Base-by-base conservation (phyloP, 2,113 vertebrate genomes). In the Fulmarus glacialis region DNA sequence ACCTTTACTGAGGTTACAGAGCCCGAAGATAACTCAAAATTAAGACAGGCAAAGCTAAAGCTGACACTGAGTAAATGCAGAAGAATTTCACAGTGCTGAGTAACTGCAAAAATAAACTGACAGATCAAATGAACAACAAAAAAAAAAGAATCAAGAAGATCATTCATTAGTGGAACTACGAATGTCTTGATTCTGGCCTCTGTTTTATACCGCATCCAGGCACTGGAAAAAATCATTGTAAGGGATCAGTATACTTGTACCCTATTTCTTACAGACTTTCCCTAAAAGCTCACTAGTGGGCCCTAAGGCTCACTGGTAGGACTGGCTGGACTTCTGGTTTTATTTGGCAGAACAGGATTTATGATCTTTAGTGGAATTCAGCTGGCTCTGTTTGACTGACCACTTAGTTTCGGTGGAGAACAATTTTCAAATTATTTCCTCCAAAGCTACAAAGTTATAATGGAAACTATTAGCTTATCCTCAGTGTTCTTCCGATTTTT, bases 381-480 rank as follows among this genome's bases (percentile, higher is more conserved):
- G 9, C 32, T 80, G 30, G 20, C 59, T 45, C 43, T 48, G 58
- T 36, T 70, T 53, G 48, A 50, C 32, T 72, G 38, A 73, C 70
- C 48, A 82, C 21, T 53, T 50, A 47, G 58, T 75, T 47, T 78
- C 82, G 64, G 70, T 43, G 36, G 87, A 94, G 83, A 64, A 52
- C 60, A 71, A 88, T 92, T 86, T 91, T 83, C 64, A 89, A 93
- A 84, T 84, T 50, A 94, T 34, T 95, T 58, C 56, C 75, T 71
- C 22, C 59, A n/a, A 78, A 72, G 24, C 1, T 16, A 82, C 62
- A 73, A 62, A 85, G 43, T 55, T 55, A 80, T 75, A 96, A 95
- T 80, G 53, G 75, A 95, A 97, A 96, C 58, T 87, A 89, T 53
- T 66, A 77, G 40, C 42, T 93, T 63, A 87, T 38, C 36, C 78